Base-by-base conservation (phyloP, 2,797 vertebrate genomes). In the Alosa sapidissima region DNA sequence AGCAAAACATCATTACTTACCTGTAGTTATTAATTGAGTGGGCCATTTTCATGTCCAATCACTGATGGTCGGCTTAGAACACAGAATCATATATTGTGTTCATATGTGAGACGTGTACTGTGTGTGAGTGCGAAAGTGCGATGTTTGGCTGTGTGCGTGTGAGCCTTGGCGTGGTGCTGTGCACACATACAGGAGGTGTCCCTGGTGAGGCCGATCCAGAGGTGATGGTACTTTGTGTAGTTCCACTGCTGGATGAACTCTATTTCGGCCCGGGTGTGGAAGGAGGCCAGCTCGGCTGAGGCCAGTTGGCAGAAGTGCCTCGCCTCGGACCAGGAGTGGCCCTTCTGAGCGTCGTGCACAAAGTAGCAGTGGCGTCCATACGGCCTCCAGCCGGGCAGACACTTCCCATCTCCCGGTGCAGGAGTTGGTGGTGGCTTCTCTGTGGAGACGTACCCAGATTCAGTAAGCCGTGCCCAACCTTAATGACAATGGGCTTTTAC, bases 201-300 rank as follows among this genome's bases (percentile, higher is more conserved):
- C 81, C 91, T 91, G 84, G 94, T 94, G 86, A 96, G 94, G 72
- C 96, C 95, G 51, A 96, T 93, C 96, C 96, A 96, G 82, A 96
- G 3, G 89, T 95, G 16, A 91, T 96, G 94, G 6, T 89, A 1
- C 84, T 91, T 93, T 83, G 91, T 93, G 92, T 89, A 82, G 89
- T 94, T 95, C 65, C 93, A 33, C 83, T 83, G 94, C 85, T 91
- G 88, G 90, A 96, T 83, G 91, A 96, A 96, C 88, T 95, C 94
- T 82, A 93, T 89, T 83, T 96, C 95, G 0, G 94, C 94, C 82
- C 95, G 89, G 88, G 92, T 95, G 91, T 96, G 95, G 45, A 96
- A 49, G n/a, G 96, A 96, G 51, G 51, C 92, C 91, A 96, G 89
- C 0, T 95, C 93, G 0, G 87, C 87, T 0, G 14, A 58, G 11